These are phyloP conservation scores for Thumatha senex DNA, from an alignment of 2,888 invertebrate genomes.

Conservation along the genomic window DNA sequence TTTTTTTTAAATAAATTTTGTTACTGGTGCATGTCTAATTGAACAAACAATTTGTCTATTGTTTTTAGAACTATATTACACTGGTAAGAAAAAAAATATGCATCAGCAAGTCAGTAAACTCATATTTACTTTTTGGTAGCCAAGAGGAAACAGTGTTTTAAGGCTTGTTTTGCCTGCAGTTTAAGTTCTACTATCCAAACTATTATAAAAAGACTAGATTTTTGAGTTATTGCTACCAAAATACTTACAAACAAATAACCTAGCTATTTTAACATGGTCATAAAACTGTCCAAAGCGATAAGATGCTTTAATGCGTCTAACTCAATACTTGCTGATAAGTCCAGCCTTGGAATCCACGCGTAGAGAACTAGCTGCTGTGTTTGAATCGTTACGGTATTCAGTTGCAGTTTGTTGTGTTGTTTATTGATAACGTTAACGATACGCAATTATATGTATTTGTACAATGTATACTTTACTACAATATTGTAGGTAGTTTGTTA, in stretches of 20 bases:
- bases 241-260: background rate
- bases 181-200: too few species aligned
- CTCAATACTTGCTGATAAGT: slow-evolving; percentile 41
- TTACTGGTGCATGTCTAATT: slow-evolving; percentile 27
- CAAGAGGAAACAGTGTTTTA: too few species aligned
- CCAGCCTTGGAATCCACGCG: slow-evolving; percentile 40
- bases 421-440: background rate
- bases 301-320: slow-evolving; percentile 43
- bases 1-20: slow-evolving; percentile 35
- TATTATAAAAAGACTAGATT: too few species aligned
- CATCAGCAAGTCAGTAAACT: too few species aligned
- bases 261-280: slow-evolving; percentile 6
- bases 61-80: slow-evolving; percentile 14
- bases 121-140: too few species aligned
- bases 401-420: slow-evolving; percentile 1
- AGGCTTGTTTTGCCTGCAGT: too few species aligned
- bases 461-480: background rate
- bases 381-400: background rate
- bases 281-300: slow-evolving; percentile 28
- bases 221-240: too few species aligned
- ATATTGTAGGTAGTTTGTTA: too few species aligned
- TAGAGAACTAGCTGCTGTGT: slow-evolving; percentile 17
- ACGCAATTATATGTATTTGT: background rate
- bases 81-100: slow-evolving; percentile 1
- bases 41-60: slow-evolving; percentile 14